Evolutionary conservation across 1,140 invertebrate species (phyloP).

Genomic region (Hypothenemus hampei): DNA sequence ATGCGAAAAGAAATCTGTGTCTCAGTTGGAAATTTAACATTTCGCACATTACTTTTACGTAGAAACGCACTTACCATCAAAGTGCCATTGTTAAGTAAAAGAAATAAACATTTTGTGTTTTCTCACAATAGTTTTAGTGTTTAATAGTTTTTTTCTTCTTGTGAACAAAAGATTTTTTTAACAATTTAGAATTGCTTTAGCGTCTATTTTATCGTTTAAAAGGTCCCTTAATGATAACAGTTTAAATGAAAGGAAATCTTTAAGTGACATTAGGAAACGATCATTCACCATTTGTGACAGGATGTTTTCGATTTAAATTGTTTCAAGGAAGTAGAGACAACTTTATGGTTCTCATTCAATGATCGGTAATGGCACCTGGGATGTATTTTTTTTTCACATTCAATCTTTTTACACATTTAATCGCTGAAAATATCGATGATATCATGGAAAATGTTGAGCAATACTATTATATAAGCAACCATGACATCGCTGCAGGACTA

Average conservation of each 20-base stretch:
- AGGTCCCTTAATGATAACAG: neutral
- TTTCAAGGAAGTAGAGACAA: constrained; percentile 6
- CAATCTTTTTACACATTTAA: neutral
- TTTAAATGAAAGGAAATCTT: neutral
- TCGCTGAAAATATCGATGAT: neutral
- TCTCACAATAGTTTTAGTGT: too few relatives aligned
- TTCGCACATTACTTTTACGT: too few relatives aligned
- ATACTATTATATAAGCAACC: neutral
- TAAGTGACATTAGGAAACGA: neutral
- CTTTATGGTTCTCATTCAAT: neutral
- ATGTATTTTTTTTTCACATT: neutral
- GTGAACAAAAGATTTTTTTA: too few relatives aligned
- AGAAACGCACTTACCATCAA: too few relatives aligned
- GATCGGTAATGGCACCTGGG: neutral
- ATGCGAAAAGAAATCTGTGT: too few relatives aligned
- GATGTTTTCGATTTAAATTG: constrained; percentile 6
- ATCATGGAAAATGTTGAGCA: neutral
- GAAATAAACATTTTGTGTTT: too few relatives aligned
- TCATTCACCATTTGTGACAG: neutral
- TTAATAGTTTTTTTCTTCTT: too few relatives aligned
- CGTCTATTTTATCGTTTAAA: too few relatives aligned
- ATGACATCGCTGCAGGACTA: too few relatives aligned
- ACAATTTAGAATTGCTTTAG: too few relatives aligned
- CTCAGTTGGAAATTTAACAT: too few relatives aligned
- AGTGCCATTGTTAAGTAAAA: too few relatives aligned